phyloP scores from a whole-genome alignment of 1,140 invertebrate genomes.

The Lepidotrigona ventralis region DNA sequence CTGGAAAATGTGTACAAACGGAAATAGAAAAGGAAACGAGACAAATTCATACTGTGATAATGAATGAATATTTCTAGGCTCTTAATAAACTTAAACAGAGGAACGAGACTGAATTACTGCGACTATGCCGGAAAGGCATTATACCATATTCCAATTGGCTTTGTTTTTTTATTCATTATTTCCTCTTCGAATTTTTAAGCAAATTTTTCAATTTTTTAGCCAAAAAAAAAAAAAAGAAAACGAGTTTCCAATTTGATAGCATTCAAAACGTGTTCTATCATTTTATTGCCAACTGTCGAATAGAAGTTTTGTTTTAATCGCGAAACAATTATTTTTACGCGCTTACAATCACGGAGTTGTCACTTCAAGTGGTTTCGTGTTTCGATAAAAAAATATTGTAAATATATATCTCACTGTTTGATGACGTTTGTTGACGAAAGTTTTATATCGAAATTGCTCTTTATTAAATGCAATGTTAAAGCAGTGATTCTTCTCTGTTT shows the following conservation, averaged over 20 bases:
- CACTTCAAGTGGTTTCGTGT: background rate
- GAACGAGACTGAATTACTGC: background rate
- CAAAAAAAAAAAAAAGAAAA: too few species aligned
- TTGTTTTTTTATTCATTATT: background rate
- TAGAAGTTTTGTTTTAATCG: background rate
- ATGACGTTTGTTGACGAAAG: background rate
- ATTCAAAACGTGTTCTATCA: background rate
- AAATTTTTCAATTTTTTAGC: background rate
- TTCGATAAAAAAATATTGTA: background rate
- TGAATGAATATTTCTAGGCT: background rate
- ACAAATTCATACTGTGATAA: background rate
- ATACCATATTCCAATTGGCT: background rate
- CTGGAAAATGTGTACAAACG: background rate
- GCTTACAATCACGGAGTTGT: background rate
- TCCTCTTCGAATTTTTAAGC: background rate
- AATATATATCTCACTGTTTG: background rate
- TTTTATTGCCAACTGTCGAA: background rate
- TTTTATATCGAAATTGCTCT: background rate
- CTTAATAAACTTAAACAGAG: background rate
- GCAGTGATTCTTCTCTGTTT: too few species aligned
- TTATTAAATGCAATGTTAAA: too few species aligned
- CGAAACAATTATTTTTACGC: background rate
- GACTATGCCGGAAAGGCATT: background rate
- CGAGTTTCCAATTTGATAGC: background rate
- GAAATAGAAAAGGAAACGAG: background rate